A percentile compares a stretch with the other conserved stretches of the same genome.
Evolutionary conservation across 2,113 vertebrate species (phyloP).

Genomic region (Synodontis membranacea): DNA sequence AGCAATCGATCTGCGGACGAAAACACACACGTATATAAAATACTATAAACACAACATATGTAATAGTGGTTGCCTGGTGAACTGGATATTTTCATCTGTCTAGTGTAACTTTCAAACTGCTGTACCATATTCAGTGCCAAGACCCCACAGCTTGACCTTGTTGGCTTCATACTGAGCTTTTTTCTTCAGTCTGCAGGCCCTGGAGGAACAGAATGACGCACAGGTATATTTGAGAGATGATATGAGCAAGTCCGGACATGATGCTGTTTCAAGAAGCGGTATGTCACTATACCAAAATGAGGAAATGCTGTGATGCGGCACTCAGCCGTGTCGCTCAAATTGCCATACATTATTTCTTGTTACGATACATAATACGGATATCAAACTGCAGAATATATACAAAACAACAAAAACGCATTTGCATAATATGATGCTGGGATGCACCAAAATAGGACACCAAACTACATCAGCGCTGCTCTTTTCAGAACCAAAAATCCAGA

Average conservation of each 20-base stretch:
- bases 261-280: neutral
- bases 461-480: neutral
- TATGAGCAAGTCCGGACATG: neutral
- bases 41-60: neutral
- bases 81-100: neutral
- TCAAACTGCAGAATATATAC: neutral
- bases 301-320: no score
- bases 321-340: neutral
- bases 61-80: neutral
- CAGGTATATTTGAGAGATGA: neutral
- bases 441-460: neutral
- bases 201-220: conserved; percentile 54
- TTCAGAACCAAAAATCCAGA: neutral
- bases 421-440: neutral
- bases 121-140: conserved; percentile 97
- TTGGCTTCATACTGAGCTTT: conserved; percentile 99
- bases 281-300: no score
- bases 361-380: neutral
- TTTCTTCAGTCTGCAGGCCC: conserved; percentile 98
- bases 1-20: conserved; percentile 87
- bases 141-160: conserved; percentile 99
- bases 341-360: neutral
- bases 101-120: conserved; percentile 30
- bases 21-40: conserved; percentile 16
- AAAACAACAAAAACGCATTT: neutral